phyloP scores from a whole-genome alignment of 1,140 invertebrate genomes.

The Cryptotermes secundus region DNA sequence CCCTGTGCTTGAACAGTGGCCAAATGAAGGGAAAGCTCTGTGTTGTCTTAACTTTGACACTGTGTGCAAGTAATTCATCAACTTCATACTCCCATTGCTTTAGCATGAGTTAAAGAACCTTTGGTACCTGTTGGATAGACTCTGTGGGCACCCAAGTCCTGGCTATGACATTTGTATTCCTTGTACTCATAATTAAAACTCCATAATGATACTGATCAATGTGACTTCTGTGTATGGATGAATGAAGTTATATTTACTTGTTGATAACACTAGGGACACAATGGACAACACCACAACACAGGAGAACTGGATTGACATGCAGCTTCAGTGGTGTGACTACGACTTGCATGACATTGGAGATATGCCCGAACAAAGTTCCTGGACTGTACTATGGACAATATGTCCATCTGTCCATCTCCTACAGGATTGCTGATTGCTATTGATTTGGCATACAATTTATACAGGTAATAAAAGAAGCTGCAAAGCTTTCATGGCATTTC shows the following conservation, averaged over 20 bases:
- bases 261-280: conserved; percentile 69
- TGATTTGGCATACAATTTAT: conserved; percentile 97
- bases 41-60: no score
- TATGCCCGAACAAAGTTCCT: conserved; percentile 98
- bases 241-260: neutral
- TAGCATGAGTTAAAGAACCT: no score
- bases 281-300: conserved; percentile 99
- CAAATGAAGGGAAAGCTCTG: no score
- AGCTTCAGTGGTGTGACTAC: conserved; percentile 99
- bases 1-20: no score
- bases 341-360: conserved; percentile 97
- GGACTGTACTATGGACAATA: conserved; percentile 99
- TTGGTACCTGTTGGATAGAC: no score
- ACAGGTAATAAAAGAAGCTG: conserved; percentile 60
- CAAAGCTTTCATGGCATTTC: no score
- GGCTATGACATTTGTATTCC: no score
- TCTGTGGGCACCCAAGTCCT: no score
- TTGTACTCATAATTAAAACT: no score
- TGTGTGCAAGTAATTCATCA: no score
- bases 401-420: conserved; percentile 99
- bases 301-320: conserved; percentile 99
- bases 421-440: conserved; percentile 97
- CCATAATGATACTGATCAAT: no score
- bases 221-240: neutral
- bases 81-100: no score